These are phyloP conservation scores for Eupithecia subfuscata DNA, from an alignment of 2,888 invertebrate species.

Conservation along the genomic window DNA sequence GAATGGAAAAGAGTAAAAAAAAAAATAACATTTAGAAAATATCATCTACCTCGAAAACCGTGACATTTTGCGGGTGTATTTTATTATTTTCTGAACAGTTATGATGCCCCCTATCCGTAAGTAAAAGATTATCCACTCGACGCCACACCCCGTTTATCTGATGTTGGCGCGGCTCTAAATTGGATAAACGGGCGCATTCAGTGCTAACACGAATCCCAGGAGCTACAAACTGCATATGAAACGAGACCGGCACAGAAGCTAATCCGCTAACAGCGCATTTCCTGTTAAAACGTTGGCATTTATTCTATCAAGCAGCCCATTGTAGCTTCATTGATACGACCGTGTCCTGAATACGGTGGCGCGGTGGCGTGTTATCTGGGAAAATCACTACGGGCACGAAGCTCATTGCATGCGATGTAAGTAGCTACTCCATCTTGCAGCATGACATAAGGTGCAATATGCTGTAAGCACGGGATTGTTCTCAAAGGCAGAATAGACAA, in stretches of 20 bases:
- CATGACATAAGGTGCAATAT: background rate
- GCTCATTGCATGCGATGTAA: background rate
- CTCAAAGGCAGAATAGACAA: too few relatives aligned
- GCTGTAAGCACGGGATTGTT: too few relatives aligned
- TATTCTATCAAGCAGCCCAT: constrained; percentile 34
- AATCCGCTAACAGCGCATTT: constrained; percentile 30
- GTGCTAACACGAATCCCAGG: background rate
- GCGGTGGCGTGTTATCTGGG: constrained; percentile 16
- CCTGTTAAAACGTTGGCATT: constrained; percentile 29
- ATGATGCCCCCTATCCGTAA: too few relatives aligned
- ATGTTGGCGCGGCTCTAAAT: background rate
- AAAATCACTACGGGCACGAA: constrained; percentile 21
- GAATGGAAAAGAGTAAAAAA: too few relatives aligned
- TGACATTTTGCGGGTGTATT: too few relatives aligned
- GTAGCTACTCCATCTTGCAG: background rate
- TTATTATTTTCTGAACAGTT: too few relatives aligned
- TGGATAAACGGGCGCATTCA: background rate
- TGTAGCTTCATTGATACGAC: constrained; percentile 35
- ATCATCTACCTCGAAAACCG: too few relatives aligned
- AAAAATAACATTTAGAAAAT: too few relatives aligned
- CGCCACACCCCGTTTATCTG: background rate
- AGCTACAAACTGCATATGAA: constrained; percentile 12
- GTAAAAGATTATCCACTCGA: too few relatives aligned
- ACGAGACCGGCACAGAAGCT: constrained; percentile 11
- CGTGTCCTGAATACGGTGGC: constrained; percentile 25